phyloP scores from a whole-genome alignment of 2,113 vertebrate genomes.

The Ivindomyrus marchei region DNA sequence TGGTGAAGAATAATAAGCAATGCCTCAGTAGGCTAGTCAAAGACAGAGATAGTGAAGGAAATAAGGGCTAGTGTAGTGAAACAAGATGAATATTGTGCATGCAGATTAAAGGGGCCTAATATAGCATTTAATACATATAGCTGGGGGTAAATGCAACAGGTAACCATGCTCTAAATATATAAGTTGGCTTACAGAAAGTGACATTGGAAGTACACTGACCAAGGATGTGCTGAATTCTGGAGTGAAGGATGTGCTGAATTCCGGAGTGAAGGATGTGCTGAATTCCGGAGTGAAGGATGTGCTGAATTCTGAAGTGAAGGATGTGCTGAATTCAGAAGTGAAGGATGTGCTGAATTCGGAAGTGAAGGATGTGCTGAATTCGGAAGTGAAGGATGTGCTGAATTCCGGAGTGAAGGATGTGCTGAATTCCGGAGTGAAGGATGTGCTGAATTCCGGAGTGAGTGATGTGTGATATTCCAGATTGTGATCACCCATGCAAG shows the following conservation, averaged over 20 bases:
- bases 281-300: not conserved
- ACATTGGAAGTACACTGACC: not conserved
- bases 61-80: not conserved
- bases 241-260: not conserved
- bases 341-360: not conserved
- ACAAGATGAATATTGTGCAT: not conserved
- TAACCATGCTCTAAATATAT: not conserved
- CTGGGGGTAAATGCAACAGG: not conserved
- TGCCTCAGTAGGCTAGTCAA: not conserved
- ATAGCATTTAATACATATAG: not conserved
- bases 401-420: not conserved
- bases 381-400: not conserved
- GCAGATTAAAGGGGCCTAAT: not conserved
- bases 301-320: not conserved
- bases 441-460: not conserved
- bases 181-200: not conserved
- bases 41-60: not conserved
- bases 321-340: not conserved
- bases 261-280: not conserved
- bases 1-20: not conserved
- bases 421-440: not conserved
- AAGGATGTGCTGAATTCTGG: not conserved
- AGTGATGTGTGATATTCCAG: not conserved
- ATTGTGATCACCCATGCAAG: not conserved
- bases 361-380: not conserved